A percentile compares a stretch with the other conserved stretches of the same genome.
Evolutionary conservation across 2,797 vertebrate genomes (phyloP).

Genomic region (Eremophila alpestris): DNA sequence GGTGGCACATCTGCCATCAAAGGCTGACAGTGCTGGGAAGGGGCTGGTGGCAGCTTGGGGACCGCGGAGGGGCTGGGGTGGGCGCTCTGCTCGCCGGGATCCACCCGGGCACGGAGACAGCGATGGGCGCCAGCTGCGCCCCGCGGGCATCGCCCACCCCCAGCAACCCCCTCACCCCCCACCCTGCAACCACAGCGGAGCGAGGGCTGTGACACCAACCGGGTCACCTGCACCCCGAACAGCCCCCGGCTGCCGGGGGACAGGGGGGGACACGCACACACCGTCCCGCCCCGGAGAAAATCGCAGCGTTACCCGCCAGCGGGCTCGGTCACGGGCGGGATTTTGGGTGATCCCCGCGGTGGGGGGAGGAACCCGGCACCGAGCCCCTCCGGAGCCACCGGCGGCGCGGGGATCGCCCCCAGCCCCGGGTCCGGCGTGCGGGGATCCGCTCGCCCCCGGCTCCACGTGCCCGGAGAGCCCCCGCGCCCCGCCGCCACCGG

Average conservation of each 20-base stretch:
- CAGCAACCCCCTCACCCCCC: accelerated
- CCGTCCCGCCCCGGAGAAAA: background rate
- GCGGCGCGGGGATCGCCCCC: background rate
- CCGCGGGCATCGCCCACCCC: background rate
- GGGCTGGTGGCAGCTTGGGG: background rate
- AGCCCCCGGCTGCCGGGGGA: background rate
- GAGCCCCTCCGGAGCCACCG: background rate
- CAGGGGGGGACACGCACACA: background rate
- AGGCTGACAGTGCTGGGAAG: background rate
- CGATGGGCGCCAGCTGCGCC: background rate
- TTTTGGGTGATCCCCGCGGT: background rate
- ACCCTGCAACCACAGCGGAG: background rate
- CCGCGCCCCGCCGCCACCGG: background rate
- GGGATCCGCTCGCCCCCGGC: background rate
- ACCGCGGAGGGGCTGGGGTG: background rate
- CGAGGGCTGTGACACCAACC: accelerated
- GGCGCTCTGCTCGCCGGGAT: background rate
- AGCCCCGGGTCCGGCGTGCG: accelerated
- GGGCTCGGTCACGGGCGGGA: background rate
- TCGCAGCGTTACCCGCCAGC: accelerated
- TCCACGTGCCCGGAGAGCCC: background rate
- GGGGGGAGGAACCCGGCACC: background rate
- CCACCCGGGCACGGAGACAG: background rate
- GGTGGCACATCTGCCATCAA: background rate
- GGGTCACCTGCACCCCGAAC: background rate